A percentile compares a stretch with the other conserved stretches of the same genome.
Conservation (phyloP, 37 sponge, comb jelly and placozoan species). For the Geodia barretti region DNA sequence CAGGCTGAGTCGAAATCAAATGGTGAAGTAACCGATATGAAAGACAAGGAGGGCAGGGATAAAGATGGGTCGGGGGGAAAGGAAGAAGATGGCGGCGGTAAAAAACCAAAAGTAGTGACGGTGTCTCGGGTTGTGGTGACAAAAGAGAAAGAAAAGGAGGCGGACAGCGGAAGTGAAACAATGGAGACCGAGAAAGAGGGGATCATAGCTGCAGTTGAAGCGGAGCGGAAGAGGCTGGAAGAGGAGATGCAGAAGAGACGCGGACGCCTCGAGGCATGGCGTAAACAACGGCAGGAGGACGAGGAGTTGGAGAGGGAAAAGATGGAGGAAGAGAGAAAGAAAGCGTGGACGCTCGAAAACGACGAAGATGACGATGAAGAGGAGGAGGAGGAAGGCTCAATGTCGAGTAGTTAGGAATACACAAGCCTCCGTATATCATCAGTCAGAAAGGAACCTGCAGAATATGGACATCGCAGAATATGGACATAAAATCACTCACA, state of each 20-base stretch:
- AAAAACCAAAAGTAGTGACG: slow-evolving; percentile 4
- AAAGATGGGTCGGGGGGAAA: background rate
- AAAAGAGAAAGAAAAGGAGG: slow-evolving; percentile 6
- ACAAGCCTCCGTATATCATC: no score
- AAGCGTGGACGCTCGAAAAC: slow-evolving; percentile 85
- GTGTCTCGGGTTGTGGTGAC: background rate
- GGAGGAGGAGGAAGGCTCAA: slow-evolving; percentile 23
- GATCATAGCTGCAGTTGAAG: slow-evolving; percentile 53
- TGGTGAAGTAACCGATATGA: background rate
- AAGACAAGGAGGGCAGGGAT: background rate
- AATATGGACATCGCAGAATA: no score
- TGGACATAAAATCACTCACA: no score
- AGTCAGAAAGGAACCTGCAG: no score
- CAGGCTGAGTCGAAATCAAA: background rate
- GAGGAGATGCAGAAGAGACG: slow-evolving; percentile 91
- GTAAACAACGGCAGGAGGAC: slow-evolving; percentile 77
- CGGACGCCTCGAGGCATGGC: slow-evolving; percentile 93
- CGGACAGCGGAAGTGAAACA: background rate
- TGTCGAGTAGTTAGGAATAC: no score
- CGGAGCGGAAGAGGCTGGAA: slow-evolving; percentile 81
- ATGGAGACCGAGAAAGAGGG: background rate
- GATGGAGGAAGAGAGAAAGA: slow-evolving; percentile 36
- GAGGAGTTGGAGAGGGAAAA: slow-evolving; percentile 47
- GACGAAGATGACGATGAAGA: slow-evolving; percentile 82
- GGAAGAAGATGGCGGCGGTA: background rate